Percentiles rank a stretch among this genome's conserved stretches.
Conservation (phyloP, 2,888 invertebrate genomes). For the Dermolepida albohirtum region DNA sequence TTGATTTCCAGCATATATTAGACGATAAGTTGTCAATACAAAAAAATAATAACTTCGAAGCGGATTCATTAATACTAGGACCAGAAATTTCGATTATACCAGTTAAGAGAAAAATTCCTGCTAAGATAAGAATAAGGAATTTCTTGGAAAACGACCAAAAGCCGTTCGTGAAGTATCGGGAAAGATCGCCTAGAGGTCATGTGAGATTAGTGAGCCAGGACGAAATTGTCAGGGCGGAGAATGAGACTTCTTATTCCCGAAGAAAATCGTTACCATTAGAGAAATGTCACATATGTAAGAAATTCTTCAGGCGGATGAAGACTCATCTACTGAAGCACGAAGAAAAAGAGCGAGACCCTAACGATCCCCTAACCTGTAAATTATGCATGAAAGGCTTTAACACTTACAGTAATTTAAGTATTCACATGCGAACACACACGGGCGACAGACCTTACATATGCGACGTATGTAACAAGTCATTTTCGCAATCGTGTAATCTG, state of each 20-base stretch:
- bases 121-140: slow-evolving; percentile 17
- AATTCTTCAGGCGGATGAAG: slow-evolving; percentile 64
- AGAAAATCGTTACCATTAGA: slow-evolving; percentile 62
- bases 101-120: slow-evolving; percentile 37
- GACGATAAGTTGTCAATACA: slow-evolving; percentile 19
- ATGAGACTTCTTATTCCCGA: slow-evolving; percentile 56
- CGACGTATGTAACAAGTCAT: slow-evolving; percentile 62
- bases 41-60: background rate
- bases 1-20: slow-evolving; percentile 12
- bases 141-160: slow-evolving; percentile 5
- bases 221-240: slow-evolving; percentile 53
- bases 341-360: slow-evolving; percentile 53
- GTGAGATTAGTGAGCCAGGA: slow-evolving; percentile 58
- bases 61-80: slow-evolving; percentile 24
- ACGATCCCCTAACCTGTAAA: slow-evolving; percentile 56
- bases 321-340: slow-evolving; percentile 65
- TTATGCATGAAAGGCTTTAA: slow-evolving; percentile 59
- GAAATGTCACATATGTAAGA: slow-evolving; percentile 64
- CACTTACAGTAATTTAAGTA: slow-evolving; percentile 60
- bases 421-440: slow-evolving; percentile 63
- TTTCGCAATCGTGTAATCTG: slow-evolving; percentile 63
- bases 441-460: slow-evolving; percentile 62
- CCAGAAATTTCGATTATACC: slow-evolving; percentile 49
- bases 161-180: background rate
- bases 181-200: slow-evolving; percentile 52